Percentiles rank a stretch among this genome's conserved stretches.
Evolutionary conservation across 2,113 vertebrate genomes (phyloP).

Genomic region (Ciconia boyciana): DNA sequence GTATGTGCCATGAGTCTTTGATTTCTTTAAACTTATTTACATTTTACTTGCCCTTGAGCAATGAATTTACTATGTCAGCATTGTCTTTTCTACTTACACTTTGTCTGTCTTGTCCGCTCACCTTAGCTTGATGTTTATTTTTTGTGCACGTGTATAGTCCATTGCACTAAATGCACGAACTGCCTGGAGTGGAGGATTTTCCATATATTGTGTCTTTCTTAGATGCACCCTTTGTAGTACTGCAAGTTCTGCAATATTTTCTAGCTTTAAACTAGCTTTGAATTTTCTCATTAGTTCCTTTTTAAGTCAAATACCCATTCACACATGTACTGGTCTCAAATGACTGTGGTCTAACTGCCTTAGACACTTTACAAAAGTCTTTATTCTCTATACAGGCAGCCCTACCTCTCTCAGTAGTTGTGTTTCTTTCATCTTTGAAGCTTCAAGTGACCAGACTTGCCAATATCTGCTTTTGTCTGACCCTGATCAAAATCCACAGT

Average conservation of each 20-base stretch:
- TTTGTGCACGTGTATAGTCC: constrained; percentile 30
- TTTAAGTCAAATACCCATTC: constrained; percentile 1
- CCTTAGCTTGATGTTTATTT: constrained; percentile 59
- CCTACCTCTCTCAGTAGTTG: background rate
- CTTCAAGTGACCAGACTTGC: background rate
- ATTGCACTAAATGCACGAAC: constrained; percentile 10
- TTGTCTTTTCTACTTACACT: constrained; percentile 55
- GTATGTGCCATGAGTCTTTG: constrained; percentile 47
- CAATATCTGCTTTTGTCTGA: background rate
- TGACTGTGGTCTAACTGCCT: background rate
- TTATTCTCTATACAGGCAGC: background rate
- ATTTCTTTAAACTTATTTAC: constrained; percentile 65
- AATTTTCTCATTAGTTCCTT: background rate
- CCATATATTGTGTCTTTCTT: background rate
- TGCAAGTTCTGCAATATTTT: background rate
- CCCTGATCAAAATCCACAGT: background rate
- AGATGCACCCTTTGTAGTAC: constrained; percentile 4
- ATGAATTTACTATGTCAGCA: constrained; percentile 56
- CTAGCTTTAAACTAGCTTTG: background rate
- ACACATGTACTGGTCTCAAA: background rate
- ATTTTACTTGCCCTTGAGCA: constrained; percentile 49
- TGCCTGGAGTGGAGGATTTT: constrained; percentile 50
- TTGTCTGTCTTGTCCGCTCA: constrained; percentile 53
- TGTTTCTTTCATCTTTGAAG: background rate
- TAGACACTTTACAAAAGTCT: background rate